Conservation (phyloP, 2,113 vertebrate species). For the Ptychochromis oligacanthus region DNA sequence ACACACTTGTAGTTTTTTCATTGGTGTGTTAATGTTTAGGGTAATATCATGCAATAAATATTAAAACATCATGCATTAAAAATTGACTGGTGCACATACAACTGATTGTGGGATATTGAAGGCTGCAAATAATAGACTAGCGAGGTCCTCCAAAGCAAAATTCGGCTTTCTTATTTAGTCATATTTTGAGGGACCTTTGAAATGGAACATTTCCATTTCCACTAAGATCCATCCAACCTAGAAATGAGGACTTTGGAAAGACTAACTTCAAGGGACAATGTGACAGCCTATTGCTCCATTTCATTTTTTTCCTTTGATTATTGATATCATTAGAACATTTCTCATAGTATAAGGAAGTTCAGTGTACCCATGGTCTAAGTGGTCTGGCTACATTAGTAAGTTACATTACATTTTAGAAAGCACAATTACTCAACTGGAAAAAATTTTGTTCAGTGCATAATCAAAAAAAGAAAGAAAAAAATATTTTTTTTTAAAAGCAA, state of each 20-base stretch:
- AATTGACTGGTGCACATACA: neutral
- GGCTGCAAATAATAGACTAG: neutral
- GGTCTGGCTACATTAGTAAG: slow-evolving; percentile 7
- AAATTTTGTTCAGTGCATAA: slow-evolving; percentile 4
- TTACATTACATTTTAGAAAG: slow-evolving; percentile 8
- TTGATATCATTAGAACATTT: slow-evolving; percentile 29
- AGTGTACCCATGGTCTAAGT: slow-evolving; percentile 19
- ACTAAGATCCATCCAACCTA: slow-evolving; percentile 8
- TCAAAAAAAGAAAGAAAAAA: neutral
- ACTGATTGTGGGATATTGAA: neutral
- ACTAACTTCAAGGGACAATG: slow-evolving; percentile 33
- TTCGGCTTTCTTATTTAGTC: neutral
- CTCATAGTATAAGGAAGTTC: slow-evolving; percentile 11
- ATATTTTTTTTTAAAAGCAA: slow-evolving; percentile 1
- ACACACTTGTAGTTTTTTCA: neutral
- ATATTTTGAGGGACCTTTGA: slow-evolving; percentile 19
- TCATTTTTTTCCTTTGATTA: slow-evolving; percentile 42
- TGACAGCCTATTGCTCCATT: slow-evolving; percentile 42
- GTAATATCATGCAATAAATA: neutral
- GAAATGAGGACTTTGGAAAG: slow-evolving; percentile 30
- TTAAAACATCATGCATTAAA: neutral
- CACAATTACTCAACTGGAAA: neutral
- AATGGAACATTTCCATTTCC: too few species aligned
- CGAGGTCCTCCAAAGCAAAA: neutral
- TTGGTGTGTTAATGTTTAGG: neutral